Evolutionary conservation across 2,113 vertebrate genomes (phyloP).

Genomic region (Pan paniscus): DNA sequence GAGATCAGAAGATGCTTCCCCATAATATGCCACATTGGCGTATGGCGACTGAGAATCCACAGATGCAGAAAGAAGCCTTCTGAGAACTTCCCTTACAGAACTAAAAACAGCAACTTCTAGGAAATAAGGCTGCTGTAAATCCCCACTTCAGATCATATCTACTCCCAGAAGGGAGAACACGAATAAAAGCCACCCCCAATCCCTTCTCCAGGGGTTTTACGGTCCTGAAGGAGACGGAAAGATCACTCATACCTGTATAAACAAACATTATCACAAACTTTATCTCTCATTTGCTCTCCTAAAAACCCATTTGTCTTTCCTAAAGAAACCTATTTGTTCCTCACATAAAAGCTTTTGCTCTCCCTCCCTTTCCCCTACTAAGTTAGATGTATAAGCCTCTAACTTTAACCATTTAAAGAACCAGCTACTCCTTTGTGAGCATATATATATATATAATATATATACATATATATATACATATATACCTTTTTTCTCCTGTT

Average conservation of each 20-base stretch:
- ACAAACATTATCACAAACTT: conserved; percentile 20
- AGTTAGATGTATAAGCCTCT: background rate
- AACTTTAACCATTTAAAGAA: background rate
- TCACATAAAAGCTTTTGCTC: background rate
- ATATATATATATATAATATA: background rate
- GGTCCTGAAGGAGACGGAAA: background rate
- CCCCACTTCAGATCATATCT: background rate
- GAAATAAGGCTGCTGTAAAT: background rate
- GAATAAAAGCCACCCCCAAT: background rate
- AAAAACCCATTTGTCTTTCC: conserved; percentile 53
- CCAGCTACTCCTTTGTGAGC: background rate
- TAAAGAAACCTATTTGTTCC: conserved; percentile 7
- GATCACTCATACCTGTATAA: background rate
- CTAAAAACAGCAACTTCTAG: background rate
- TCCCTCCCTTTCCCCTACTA: background rate
- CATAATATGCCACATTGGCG: background rate
- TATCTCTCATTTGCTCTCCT: conserved; percentile 42
- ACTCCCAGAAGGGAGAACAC: background rate
- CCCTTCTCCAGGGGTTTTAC: background rate
- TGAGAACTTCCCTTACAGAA: background rate
- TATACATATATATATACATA: background rate
- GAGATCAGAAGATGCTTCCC: background rate
- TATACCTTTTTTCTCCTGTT: background rate
- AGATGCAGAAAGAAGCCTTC: background rate
- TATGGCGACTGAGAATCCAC: background rate